phyloP scores from a whole-genome alignment of 2,113 vertebrate species.

The Spizaetus ornatus region DNA sequence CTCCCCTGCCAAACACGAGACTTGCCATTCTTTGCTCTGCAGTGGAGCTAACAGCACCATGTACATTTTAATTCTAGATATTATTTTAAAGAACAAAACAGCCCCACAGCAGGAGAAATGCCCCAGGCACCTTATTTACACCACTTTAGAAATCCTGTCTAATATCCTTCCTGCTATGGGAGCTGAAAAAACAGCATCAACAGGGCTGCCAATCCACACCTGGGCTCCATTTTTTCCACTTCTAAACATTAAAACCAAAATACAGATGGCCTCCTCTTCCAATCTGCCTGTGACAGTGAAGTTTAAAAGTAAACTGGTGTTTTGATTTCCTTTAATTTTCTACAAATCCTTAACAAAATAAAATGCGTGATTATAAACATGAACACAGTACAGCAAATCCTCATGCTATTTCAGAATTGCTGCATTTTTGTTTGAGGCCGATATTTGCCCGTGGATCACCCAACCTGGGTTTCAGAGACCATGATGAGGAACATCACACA shows the following conservation, averaged over 20 bases:
- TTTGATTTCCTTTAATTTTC: not conserved
- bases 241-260: not conserved
- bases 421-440: fast-evolving
- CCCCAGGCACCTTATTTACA: not conserved
- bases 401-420: not conserved
- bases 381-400: not conserved
- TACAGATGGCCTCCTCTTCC: not conserved
- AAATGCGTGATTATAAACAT: fast-evolving
- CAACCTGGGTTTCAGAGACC: not conserved
- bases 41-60: not conserved
- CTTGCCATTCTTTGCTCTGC: not conserved
- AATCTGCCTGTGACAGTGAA: not conserved
- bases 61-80: not conserved
- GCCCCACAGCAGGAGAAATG: not conserved
- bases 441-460: not conserved
- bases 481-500: not conserved
- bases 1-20: not conserved
- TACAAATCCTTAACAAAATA: not conserved
- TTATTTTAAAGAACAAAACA: not conserved
- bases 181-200: not conserved
- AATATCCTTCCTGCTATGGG: not conserved
- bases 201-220: not conserved
- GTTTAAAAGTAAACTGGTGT: not conserved
- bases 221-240: not conserved
- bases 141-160: not conserved